Percentiles rank a stretch among this genome's conserved stretches.
phyloP scores from a whole-genome alignment of 2,888 invertebrate species.

The Griposia aprilina region DNA sequence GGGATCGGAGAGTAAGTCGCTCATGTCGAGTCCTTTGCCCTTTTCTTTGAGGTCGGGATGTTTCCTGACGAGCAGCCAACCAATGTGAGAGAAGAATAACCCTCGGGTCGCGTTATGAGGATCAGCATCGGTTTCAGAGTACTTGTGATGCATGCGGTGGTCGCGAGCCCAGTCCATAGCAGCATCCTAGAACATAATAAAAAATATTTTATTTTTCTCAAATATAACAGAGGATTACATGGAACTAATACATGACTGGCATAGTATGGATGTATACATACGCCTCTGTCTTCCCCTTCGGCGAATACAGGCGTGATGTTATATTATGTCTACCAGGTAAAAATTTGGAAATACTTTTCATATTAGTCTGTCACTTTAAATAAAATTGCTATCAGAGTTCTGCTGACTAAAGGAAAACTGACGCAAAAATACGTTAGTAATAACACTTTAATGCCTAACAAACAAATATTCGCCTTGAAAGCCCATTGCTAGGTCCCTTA shows the following conservation, averaged over 20 bases:
- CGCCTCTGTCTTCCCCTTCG: background rate
- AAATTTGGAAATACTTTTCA: background rate
- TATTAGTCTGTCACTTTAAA: background rate
- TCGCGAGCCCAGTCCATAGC: constrained; percentile 95
- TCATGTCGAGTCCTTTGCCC: constrained; percentile 96
- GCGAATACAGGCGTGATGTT: background rate
- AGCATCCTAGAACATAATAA: constrained; percentile 90
- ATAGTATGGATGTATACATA: background rate
- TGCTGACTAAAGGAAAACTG: constrained; percentile 31
- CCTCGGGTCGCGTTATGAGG: constrained; percentile 98
- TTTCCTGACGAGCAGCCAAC: constrained; percentile 97
- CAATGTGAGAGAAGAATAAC: constrained; percentile 98
- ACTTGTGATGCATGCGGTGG: constrained; percentile 97
- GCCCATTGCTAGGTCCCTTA: constrained; percentile 16
- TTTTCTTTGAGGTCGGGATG: constrained; percentile 97
- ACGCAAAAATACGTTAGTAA: constrained; percentile 4
- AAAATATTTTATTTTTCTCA: background rate
- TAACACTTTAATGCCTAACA: constrained; percentile 11
- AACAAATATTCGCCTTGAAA: constrained; percentile 19
- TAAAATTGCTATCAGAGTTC: background rate
- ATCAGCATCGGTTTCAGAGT: constrained; percentile 98
- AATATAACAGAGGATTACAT: background rate
- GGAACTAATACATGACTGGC: background rate
- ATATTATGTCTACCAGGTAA: background rate
- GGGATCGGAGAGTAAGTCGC: constrained; percentile 95